Percentiles rank a stretch among this genome's conserved stretches.
These are phyloP conservation scores for Steatocranus sp. DNA, from an alignment of 2,797 vertebrate genomes.

Conservation along the genomic window DNA sequence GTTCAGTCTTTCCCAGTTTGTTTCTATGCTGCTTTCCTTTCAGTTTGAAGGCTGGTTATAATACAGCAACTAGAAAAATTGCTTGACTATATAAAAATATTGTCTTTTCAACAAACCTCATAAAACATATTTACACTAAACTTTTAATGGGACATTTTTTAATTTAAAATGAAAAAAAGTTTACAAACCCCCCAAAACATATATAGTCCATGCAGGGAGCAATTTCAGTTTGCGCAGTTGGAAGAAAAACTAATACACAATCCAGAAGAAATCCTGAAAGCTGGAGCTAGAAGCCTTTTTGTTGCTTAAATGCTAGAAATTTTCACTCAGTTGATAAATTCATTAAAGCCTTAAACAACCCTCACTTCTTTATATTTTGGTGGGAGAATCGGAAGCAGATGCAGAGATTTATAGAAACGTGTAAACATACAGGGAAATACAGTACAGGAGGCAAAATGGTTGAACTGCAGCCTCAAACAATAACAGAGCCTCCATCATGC, in stretches of 20 bases:
- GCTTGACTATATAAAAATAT: background rate
- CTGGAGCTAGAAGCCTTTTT: background rate
- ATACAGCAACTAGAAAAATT: background rate
- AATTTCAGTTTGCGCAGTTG: background rate
- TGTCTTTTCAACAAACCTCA: background rate
- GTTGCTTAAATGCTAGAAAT: background rate
- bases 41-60: background rate
- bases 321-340: background rate
- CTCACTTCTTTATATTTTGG: background rate
- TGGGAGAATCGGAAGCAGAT: background rate
- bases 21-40: background rate
- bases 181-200: accelerated
- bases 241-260: background rate
- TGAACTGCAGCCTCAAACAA: background rate
- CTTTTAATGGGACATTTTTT: background rate
- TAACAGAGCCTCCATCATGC: background rate
- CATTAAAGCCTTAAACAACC: background rate
- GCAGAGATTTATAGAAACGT: background rate
- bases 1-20: background rate
- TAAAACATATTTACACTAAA: background rate
- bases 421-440: background rate
- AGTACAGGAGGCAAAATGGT: background rate
- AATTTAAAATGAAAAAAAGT: background rate
- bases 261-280: background rate
- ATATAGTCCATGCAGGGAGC: background rate